These are phyloP conservation scores for Philotrypesis tridentata DNA, from an alignment of 1,140 invertebrate genomes.

Conservation along the genomic window DNA sequence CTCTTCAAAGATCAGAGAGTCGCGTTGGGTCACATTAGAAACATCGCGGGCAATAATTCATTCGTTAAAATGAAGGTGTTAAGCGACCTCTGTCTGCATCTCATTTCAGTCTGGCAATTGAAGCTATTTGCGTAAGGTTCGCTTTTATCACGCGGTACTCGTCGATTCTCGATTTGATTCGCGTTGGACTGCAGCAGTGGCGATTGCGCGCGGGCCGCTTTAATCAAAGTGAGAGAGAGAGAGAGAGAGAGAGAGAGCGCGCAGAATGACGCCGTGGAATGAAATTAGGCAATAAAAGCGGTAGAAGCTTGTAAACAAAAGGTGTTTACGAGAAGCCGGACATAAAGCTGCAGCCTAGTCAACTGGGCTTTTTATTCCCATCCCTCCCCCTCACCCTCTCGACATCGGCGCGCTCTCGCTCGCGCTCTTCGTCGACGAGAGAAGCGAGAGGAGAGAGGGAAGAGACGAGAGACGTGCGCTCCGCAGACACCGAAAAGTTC, in stretches of 20 bases:
- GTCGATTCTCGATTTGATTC: too few relatives aligned
- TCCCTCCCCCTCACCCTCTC: not conserved
- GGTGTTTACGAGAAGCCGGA: not conserved
- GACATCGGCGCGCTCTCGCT: not conserved
- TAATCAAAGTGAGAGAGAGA: too few relatives aligned
- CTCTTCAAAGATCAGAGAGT: not conserved
- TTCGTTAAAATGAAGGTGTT: constrained; percentile 7
- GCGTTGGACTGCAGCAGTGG: too few relatives aligned
- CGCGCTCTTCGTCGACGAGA: not conserved
- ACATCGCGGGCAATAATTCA: not conserved
- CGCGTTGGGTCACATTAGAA: not conserved
- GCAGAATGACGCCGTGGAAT: not conserved
- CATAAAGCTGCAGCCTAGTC: not conserved
- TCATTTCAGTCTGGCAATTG: constrained; percentile 47
- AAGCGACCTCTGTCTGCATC: not conserved
- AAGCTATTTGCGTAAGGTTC: constrained; percentile 43
- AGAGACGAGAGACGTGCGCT: constrained; percentile 24
- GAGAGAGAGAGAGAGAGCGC: too few relatives aligned
- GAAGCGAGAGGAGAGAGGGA: not conserved
- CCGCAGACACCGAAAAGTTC: constrained; percentile 59
- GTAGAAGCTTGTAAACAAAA: not conserved
- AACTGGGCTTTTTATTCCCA: not conserved
- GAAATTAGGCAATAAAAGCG: not conserved
- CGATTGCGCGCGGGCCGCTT: too few relatives aligned
- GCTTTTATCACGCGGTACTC: too few relatives aligned